Evolutionary conservation across 2,888 invertebrate genomes (phyloP).

Genomic region (Pachycephus smyrnensis): DNA sequence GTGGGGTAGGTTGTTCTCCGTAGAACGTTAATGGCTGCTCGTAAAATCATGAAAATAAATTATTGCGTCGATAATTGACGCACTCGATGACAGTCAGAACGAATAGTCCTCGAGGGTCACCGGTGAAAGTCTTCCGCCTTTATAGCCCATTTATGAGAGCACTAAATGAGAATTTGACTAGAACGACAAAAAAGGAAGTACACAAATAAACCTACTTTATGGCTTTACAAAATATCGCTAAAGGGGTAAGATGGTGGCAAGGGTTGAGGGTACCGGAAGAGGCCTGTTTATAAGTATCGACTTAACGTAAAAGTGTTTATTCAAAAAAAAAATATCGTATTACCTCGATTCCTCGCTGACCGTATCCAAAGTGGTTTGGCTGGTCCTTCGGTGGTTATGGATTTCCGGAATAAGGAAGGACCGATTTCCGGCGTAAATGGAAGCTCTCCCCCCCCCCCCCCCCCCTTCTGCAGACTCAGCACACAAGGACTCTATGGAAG

Average conservation of each 20-base stretch:
- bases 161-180: not conserved
- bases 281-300: not conserved
- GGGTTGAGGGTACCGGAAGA: not conserved
- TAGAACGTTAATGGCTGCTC: slow-evolving; percentile 32
- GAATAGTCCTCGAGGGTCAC: slow-evolving; percentile 23
- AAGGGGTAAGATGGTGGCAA: not conserved
- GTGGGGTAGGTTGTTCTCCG: not conserved
- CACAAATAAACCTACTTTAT: not conserved
- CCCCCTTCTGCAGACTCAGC: not conserved
- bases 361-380: not conserved
- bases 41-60: slow-evolving; percentile 59
- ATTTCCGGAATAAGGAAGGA: not conserved
- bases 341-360: slow-evolving; percentile 11
- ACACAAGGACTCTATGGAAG: not conserved
- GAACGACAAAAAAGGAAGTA: not conserved
- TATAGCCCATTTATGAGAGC: not conserved
- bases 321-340: slow-evolving; percentile 27
- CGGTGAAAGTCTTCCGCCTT: slow-evolving; percentile 17
- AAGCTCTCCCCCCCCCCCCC: not conserved
- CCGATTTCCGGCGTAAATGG: not conserved
- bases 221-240: not conserved
- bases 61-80: slow-evolving; percentile 52
- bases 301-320: slow-evolving; percentile 17
- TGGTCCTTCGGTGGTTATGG: not conserved
- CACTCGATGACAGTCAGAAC: not conserved